phyloP scores from a whole-genome alignment of 2,888 invertebrate genomes.

The Epiblema foenella region DNA sequence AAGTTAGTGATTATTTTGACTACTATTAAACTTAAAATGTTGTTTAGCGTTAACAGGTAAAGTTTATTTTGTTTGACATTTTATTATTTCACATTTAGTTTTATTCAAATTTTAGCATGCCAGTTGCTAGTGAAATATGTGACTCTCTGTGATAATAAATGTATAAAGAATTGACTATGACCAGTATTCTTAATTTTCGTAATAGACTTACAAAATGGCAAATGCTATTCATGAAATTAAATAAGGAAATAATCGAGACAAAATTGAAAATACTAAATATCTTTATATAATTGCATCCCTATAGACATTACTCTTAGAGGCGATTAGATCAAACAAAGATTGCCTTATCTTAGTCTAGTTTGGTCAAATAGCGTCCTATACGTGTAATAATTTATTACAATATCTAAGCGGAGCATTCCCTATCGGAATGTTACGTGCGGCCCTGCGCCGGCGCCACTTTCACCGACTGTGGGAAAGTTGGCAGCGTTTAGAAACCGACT shows the following conservation, averaged over 20 bases:
- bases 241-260: neutral
- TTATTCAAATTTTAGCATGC: too few species aligned
- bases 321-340: neutral
- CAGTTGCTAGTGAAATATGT: too few species aligned
- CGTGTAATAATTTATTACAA: conserved; percentile 55
- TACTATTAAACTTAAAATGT: too few species aligned
- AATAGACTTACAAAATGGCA: neutral
- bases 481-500: conserved; percentile 74
- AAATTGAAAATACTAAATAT: neutral
- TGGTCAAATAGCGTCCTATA: neutral
- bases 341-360: neutral
- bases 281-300: neutral
- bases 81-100: too few species aligned
- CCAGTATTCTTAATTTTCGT: too few species aligned
- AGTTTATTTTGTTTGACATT: too few species aligned
- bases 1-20: too few species aligned
- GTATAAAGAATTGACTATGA: too few species aligned
- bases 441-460: conserved; percentile 74
- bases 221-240: neutral
- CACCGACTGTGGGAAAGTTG: conserved; percentile 80
- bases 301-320: neutral
- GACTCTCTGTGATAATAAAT: too few species aligned
- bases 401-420: conserved; percentile 58
- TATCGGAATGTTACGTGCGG: conserved; percentile 75
- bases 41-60: too few species aligned